These are phyloP conservation scores for Pantherophis guttatus DNA, from an alignment of 2,113 vertebrate species.

Conservation along the genomic window DNA sequence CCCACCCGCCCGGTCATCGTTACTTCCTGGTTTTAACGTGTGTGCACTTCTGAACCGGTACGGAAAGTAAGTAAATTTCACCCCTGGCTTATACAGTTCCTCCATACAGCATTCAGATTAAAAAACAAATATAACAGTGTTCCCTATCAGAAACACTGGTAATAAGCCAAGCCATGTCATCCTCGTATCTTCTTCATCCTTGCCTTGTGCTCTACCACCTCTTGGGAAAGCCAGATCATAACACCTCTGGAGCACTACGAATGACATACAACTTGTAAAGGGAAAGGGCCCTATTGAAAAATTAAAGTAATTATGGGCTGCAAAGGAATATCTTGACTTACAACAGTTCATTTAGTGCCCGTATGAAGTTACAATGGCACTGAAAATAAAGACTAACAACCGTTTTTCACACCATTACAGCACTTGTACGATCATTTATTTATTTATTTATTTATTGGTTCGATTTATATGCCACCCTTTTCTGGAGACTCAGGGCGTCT, in stretches of 20 bases:
- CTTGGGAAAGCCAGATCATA: neutral
- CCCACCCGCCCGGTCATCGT: too few species aligned
- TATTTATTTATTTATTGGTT: too few species aligned
- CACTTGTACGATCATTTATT: too few species aligned
- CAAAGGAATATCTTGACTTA: neutral
- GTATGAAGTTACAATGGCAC: too few species aligned
- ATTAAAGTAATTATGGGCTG: neutral
- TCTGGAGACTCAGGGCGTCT: too few species aligned
- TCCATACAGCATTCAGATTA: neutral
- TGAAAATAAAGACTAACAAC: too few species aligned
- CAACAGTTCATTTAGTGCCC: too few species aligned
- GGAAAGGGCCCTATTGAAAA: neutral
- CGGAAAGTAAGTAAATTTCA: too few species aligned
- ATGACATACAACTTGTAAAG: neutral
- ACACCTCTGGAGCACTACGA: neutral
- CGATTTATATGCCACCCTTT: too few species aligned
- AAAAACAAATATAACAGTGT: neutral
- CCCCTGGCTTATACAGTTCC: neutral
- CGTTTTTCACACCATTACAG: too few species aligned
- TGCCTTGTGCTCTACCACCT: neutral
- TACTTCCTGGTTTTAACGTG: too few species aligned
- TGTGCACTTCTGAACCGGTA: too few species aligned
- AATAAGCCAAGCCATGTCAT: neutral
- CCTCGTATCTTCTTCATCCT: neutral
- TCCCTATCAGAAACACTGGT: neutral